A percentile compares a stretch with the other conserved stretches of the same genome.
phyloP scores from a whole-genome alignment of 2,797 vertebrate species.

The Tadarida brasiliensis region DNA sequence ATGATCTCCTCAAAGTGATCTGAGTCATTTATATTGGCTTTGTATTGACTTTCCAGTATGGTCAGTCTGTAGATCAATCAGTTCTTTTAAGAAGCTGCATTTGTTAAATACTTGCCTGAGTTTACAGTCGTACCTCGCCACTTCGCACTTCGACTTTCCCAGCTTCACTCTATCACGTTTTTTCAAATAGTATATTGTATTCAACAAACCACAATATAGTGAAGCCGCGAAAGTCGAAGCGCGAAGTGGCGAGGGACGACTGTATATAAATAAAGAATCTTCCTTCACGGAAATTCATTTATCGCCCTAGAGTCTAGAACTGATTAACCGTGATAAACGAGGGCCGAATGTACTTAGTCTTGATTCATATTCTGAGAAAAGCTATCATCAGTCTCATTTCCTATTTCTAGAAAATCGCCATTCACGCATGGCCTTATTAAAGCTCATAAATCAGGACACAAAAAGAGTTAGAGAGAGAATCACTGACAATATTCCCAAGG shows the following conservation, averaged over 20 bases:
- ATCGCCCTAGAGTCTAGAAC: too few relatives aligned
- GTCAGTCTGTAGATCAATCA: neutral
- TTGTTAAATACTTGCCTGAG: neutral
- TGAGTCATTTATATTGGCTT: neutral
- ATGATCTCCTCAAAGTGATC: neutral
- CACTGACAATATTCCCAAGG: neutral
- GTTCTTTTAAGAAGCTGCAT: neutral
- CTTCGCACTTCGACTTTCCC: too few relatives aligned
- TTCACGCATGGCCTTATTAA: neutral
- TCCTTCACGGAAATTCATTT: too few relatives aligned
- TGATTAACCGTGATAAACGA: too few relatives aligned
- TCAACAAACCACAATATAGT: too few relatives aligned
- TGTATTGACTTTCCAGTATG: neutral
- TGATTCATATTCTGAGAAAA: slow-evolving; percentile 3
- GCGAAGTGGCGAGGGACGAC: too few relatives aligned
- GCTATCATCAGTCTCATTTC: neutral
- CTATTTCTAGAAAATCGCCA: neutral
- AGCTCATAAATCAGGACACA: neutral
- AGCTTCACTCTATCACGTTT: too few relatives aligned
- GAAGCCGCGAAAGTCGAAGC: too few relatives aligned
- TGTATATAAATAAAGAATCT: too few relatives aligned
- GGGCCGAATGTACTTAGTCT: too few relatives aligned
- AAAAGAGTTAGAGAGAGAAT: neutral
- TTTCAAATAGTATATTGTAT: too few relatives aligned
- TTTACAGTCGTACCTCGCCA: too few relatives aligned